Conservation (phyloP, 2,888 invertebrate species). For the Platynereis dumerilii region DNA sequence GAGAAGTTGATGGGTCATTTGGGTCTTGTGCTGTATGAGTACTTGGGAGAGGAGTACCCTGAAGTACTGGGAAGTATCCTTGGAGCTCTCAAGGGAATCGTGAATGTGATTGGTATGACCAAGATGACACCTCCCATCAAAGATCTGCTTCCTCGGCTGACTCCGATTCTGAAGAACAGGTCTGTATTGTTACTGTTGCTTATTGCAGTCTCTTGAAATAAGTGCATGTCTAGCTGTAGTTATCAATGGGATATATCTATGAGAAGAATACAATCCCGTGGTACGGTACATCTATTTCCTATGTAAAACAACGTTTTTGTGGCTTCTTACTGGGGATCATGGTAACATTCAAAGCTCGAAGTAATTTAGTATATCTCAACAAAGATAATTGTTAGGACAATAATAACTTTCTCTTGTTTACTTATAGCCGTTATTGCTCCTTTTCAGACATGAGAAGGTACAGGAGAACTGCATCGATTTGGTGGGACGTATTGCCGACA, state of each 20-base stretch:
- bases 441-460: constrained; percentile 74
- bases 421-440: constrained; percentile 13
- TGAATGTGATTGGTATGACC: constrained; percentile 99
- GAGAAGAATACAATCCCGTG: no score
- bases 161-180: constrained; percentile 97
- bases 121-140: constrained; percentile 99
- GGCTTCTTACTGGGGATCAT: no score
- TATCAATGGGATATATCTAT: no score
- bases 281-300: no score
- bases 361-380: no score
- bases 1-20: constrained; percentile 99
- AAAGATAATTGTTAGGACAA: no score
- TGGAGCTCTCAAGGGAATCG: constrained; percentile 98
- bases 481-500: constrained; percentile 97
- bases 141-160: constrained; percentile 92
- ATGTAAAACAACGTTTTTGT: no score
- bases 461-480: constrained; percentile 99
- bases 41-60: constrained; percentile 98
- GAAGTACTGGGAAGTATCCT: constrained; percentile 98
- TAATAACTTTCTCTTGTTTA: no score
- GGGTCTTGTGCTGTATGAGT: constrained; percentile 98
- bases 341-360: no score
- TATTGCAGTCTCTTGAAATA: no score
- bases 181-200: constrained; percentile 60
- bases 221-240: no score